Base-by-base conservation (phyloP, 2,888 invertebrate species). In the Tipula unca region DNA sequence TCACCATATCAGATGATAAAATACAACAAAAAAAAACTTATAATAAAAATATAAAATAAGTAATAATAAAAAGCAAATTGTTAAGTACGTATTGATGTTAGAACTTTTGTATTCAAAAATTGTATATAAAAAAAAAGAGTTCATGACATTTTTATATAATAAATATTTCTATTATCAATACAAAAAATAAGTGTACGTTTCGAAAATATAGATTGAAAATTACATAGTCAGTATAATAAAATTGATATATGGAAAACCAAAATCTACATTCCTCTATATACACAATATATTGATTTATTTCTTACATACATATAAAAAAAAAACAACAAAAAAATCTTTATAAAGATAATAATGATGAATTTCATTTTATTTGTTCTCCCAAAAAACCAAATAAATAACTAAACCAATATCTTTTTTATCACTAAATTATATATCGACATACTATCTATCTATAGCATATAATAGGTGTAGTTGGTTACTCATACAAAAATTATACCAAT, bases 31-130 rank as follows among this genome's bases (percentile, higher is more conserved):
- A 32, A 1, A 32, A 32, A 32, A 32, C 32, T 32, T 14, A 42
- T 42, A 42, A 42, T 42, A 14, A 25, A 69, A 69, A 69, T 69
- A 69, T 25, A 69, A 69, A 69, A 69, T 69, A 25, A 69, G 25
- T 69, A 69, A 69, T 69, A 69, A 69, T 69, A 69, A 69, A 69
- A 69, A 69, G 69, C 69, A 69, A 69, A 69, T 69, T 69, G 69
- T 69, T 69, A 69, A 69, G 25, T 69, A 69, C 69, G 69, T 69
- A 69, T 69, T 69, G 69, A 69, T 69, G 69, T 69, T 69, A 20
- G 69, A 69, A 4, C 17, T 48, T 48, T 17, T 39, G 0, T 39
- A 48, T 25, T 69, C 25, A n/a, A 48, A 32, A 32, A 39, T 5
- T 10, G 6, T 36, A 36, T 5, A 8, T 5, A 36, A 10, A 17